phyloP scores from a whole-genome alignment of 2,888 invertebrate genomes.

The Diaphora mendica region DNA sequence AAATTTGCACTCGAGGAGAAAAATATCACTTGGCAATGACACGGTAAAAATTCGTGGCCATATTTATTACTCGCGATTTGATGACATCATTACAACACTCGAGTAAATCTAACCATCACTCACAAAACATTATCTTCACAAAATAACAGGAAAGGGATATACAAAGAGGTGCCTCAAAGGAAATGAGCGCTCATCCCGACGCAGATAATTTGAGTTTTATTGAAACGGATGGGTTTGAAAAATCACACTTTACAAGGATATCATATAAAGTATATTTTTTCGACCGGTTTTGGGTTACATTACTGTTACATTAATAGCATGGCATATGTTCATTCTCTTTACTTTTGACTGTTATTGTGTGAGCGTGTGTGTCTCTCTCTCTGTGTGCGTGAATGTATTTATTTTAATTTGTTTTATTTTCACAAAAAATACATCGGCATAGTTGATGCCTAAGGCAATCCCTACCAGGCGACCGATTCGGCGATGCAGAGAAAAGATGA shows the following conservation, averaged over 20 bases:
- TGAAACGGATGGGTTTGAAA: constrained; percentile 57
- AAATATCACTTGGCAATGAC: not conserved
- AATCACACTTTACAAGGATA: constrained; percentile 44
- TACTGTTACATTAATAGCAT: not conserved
- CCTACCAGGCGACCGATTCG: too few species aligned
- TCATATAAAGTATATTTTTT: constrained; percentile 1
- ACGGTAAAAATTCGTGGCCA: not conserved
- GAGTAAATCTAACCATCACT: constrained; percentile 56
- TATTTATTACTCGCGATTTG: constrained; percentile 17
- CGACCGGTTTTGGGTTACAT: not conserved
- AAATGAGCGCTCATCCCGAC: constrained; percentile 64
- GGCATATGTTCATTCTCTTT: not conserved
- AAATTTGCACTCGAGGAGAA: not conserved
- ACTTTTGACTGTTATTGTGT: not conserved
- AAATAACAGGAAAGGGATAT: constrained; percentile 68
- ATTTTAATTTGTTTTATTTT: too few species aligned
- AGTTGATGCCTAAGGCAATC: too few species aligned
- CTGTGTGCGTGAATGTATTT: too few species aligned
- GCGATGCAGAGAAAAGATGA: too few species aligned
- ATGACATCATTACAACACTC: constrained; percentile 32
- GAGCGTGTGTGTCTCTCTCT: too few species aligned
- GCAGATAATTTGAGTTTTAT: constrained; percentile 68
- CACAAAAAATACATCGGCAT: too few species aligned
- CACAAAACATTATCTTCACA: constrained; percentile 59
- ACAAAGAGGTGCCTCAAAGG: constrained; percentile 67